Evolutionary conservation across 2,797 vertebrate species (phyloP).

Genomic region (Fringilla coelebs): DNA sequence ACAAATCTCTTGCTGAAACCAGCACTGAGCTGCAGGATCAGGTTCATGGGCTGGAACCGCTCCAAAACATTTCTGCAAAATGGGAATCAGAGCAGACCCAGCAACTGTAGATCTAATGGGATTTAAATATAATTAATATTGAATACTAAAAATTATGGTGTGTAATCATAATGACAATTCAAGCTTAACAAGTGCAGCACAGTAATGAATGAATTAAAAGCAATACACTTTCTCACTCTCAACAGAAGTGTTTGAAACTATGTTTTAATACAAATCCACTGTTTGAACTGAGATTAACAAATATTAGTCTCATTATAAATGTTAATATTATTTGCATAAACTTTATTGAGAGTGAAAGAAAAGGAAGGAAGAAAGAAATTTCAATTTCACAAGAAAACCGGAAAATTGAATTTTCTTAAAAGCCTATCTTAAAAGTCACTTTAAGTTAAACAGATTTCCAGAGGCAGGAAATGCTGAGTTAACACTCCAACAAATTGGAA

Average conservation of each 20-base stretch:
- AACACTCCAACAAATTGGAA: neutral
- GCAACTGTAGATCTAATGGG: conserved; percentile 16
- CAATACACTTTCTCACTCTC: neutral
- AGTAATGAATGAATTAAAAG: conserved; percentile 46
- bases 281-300: conserved; percentile 61
- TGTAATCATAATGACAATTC: conserved; percentile 44
- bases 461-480: conserved; percentile 37
- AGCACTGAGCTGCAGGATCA: neutral
- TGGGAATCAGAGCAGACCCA: neutral
- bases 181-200: neutral
- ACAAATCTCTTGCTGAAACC: neutral
- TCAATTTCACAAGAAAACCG: neutral
- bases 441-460: conserved; percentile 10
- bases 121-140: conserved; percentile 53
- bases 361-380: neutral
- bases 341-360: conserved; percentile 13
- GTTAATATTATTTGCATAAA: conserved; percentile 43
- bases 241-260: neutral
- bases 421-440: conserved; percentile 1
- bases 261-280: conserved; percentile 35
- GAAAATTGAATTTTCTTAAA: neutral
- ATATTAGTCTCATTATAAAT: conserved; percentile 38
- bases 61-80: neutral
- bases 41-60: neutral
- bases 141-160: conserved; percentile 23